A percentile compares a stretch with the other conserved stretches of the same genome.
Evolutionary conservation across 2,113 vertebrate species (phyloP).

Genomic region (Coreoperca whiteheadi): DNA sequence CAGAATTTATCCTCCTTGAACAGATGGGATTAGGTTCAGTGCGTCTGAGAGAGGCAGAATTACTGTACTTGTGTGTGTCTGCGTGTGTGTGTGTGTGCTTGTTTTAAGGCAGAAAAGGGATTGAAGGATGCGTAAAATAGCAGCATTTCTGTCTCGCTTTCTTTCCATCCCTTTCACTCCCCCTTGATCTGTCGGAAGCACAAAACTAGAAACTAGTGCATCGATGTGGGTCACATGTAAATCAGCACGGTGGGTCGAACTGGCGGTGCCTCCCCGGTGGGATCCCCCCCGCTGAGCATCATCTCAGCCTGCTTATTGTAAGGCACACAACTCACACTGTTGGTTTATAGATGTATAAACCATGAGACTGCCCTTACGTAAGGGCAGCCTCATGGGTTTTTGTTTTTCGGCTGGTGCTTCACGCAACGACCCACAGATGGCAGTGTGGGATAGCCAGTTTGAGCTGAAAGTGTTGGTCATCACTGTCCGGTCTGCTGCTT

Average conservation of each 20-base stretch:
- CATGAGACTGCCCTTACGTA: slow-evolving; percentile 75
- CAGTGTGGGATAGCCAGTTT: slow-evolving; percentile 64
- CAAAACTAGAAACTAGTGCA: slow-evolving; percentile 28
- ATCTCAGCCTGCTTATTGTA: slow-evolving; percentile 53
- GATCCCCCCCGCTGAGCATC: slow-evolving; percentile 51
- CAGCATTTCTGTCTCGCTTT: slow-evolving; percentile 41
- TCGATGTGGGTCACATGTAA: slow-evolving; percentile 72
- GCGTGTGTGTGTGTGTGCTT: slow-evolving; percentile 22
- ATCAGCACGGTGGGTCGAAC: slow-evolving; percentile 44
- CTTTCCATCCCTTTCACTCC: slow-evolving; percentile 25
- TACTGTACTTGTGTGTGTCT: slow-evolving; percentile 29
- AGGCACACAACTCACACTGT: slow-evolving; percentile 32
- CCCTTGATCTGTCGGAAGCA: slow-evolving; percentile 29
- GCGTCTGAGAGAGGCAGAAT: slow-evolving; percentile 50
- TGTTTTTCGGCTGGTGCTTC: slow-evolving; percentile 27
- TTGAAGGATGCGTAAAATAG: slow-evolving; percentile 56
- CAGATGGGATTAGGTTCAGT: slow-evolving; percentile 67
- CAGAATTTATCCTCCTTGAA: slow-evolving; percentile 69
- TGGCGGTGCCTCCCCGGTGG: slow-evolving; percentile 23
- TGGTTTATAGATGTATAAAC: slow-evolving; percentile 67
- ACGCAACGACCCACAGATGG: slow-evolving; percentile 65
- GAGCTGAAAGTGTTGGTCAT: slow-evolving; percentile 2
- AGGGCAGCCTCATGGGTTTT: slow-evolving; percentile 4
- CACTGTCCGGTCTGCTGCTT: slow-evolving; percentile 7
- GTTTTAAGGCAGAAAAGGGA: slow-evolving; percentile 39